Evolutionary conservation across 2,888 invertebrate species (phyloP), one percentile per base, ranked within the genome.

Genomic region (Aphodius granarius): DNA sequence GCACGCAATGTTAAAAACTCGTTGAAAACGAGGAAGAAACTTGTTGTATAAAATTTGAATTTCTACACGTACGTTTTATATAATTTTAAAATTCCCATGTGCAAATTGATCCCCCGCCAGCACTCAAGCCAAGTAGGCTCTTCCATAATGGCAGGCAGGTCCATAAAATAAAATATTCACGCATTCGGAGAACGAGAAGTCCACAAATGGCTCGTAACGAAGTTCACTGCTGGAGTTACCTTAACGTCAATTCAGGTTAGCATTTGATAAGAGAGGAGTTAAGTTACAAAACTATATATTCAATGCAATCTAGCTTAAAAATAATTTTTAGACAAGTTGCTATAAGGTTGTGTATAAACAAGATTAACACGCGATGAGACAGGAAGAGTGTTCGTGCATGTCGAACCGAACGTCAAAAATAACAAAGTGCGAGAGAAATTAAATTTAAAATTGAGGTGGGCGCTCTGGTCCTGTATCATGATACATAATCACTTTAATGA

Each of bases 21-120:
- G 43, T 13, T 13, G 2, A 13, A 13, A 9, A 9, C 6, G 9
- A 13, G 43, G 2, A 43, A 43, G 6, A 9, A 6, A 43, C 9
- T 43, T 43, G 43, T 43, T 43, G 68, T 21, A 68, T 68, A 68
- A 68, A 68, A 68, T 68, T 68, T 68, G 68, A 68, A 68, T 68
- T 68, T 68, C 22, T 21, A 19, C 68, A 22, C 68, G 68, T 22
- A 68, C 20, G 21, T 68, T 68, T 68, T 21, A 22, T 68, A 20
- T 68, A 22, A 68, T 68, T 21, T 68, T 68, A 68, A 68, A 68
- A 68, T 68, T 68, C 68, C 15, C 22, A 22, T 22, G 20, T 68
- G 68, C 22, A 68, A 68, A 68, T 68, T 68, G 68, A 68, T 68
- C 68, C 68, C 68, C 68, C 68, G 68, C 68, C 68, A 22, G 68